Evolutionary conservation across 1,140 invertebrate species (phyloP), one percentile per base, ranked within the genome.

Genomic region (Oryctes rhinoceros): DNA sequence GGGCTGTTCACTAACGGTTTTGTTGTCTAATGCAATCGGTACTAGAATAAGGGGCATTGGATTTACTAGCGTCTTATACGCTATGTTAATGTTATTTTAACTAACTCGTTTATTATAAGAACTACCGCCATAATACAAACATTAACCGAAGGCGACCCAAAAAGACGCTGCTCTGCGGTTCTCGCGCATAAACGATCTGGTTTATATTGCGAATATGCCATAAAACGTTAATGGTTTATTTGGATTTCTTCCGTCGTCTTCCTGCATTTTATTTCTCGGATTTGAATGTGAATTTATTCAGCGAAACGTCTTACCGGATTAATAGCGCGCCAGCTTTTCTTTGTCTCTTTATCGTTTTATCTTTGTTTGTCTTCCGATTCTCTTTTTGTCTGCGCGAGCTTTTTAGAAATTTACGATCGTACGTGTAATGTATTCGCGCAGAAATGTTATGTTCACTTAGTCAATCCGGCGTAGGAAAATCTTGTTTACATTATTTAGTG

Each of bases 381-480:
- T 71, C 65, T 24, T 71, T 71, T 71, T 71, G 24, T 62, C 15
- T 24, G 65, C 20, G 65, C 20, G 35, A 71, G 65, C 65, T 35
- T 71, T 71, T 71, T 37, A 4, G 65, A 71, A 71, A 71, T 71
- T 71, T 71, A 71, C 65, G 65, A 71, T 24, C 20, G 24, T 71
- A 71, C 65, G 65, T 71, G 65, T 71, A 71, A 24, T 71, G 65
- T 24, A 71, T 71, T 71, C 65, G 24, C 65, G 65, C n/a, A 71
- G 65, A 71, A 71, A 71, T 71, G 65, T 71, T 71, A 71, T 71
- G 65, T 71, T 71, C 65, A 71, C 65, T 71, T 71, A 71, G 65
- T 71, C 65, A 71, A 71, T 71, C 65, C 24, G 10, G 65, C 65
- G 37, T 71, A 71, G 65, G 24, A 71, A 71, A 71, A 71, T 37